Evolutionary conservation across 2,888 invertebrate genomes (phyloP).

Genomic region (Mythimna lalbum): DNA sequence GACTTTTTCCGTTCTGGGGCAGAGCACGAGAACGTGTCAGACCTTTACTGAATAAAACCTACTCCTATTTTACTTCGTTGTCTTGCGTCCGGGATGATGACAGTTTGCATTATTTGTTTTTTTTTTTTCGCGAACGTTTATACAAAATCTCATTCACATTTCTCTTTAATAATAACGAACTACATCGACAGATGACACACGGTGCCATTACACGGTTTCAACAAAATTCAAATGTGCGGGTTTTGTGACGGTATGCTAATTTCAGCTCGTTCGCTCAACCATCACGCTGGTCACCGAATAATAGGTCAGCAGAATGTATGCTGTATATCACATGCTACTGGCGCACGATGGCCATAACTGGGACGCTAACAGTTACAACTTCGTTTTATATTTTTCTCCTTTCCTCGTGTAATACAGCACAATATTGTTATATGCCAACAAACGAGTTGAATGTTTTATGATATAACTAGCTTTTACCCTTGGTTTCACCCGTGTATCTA

Average conservation of each 20-base stretch:
- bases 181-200: neutral
- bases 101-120: too few relatives aligned
- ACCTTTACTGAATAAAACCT: too few relatives aligned
- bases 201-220: neutral
- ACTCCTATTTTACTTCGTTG: too few relatives aligned
- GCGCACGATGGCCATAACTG: neutral
- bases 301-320: neutral
- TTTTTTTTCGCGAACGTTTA: too few relatives aligned
- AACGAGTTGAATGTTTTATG: neutral
- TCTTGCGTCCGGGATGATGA: too few relatives aligned
- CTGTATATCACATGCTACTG: neutral
- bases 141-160: too few relatives aligned
- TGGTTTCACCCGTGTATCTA: too few relatives aligned
- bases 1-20: too few relatives aligned
- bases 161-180: neutral
- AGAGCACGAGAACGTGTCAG: too few relatives aligned
- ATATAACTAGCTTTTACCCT: too few relatives aligned
- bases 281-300: neutral
- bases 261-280: neutral
- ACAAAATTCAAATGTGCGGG: conserved; percentile 41
- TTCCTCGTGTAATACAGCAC: neutral
- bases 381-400: neutral
- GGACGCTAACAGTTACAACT: neutral
- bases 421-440: too few relatives aligned
- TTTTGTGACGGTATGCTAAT: neutral